Conservation (phyloP, 2,113 vertebrate genomes). For the Mungos mungo region DNA sequence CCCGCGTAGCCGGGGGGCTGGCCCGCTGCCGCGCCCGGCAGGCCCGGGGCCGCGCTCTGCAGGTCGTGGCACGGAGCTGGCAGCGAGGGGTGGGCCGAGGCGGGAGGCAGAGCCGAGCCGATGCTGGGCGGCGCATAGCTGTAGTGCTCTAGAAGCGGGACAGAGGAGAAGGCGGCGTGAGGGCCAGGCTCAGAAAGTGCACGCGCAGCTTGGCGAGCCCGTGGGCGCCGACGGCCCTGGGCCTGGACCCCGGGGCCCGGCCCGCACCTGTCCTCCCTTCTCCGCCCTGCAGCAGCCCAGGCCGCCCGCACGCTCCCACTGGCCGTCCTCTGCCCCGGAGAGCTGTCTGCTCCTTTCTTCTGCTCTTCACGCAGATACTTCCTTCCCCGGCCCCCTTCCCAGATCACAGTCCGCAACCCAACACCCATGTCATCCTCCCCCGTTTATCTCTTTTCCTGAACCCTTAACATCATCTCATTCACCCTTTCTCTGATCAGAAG, state of each 20-base stretch:
- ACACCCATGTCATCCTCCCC: rapidly evolving
- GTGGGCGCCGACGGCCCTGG: neutral
- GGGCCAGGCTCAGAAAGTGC: neutral
- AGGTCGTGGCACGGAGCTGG: constrained; percentile 92
- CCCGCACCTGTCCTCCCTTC: rapidly evolving
- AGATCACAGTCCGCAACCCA: neutral
- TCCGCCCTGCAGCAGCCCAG: neutral
- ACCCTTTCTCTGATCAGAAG: too few relatives aligned
- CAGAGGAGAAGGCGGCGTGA: constrained; percentile 71
- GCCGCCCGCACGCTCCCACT: rapidly evolving
- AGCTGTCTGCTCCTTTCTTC: rapidly evolving
- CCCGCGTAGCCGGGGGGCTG: constrained; percentile 90
- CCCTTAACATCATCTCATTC: rapidly evolving
- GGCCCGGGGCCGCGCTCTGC: constrained; percentile 89
- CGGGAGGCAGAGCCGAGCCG: constrained; percentile 90
- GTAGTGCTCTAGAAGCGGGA: constrained; percentile 91
- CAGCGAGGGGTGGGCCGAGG: constrained; percentile 90
- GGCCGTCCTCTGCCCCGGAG: neutral
- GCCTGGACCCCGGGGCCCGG: neutral
- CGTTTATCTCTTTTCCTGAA: rapidly evolving
- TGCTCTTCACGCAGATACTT: neutral
- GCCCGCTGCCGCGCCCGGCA: constrained; percentile 87
- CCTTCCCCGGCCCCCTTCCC: rapidly evolving
- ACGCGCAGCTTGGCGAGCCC: neutral
- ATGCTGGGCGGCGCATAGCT: constrained; percentile 89